Percentiles rank a stretch among this genome's conserved stretches.
Conservation (phyloP, 2,888 invertebrate species). For the Catonia carolina region DNA sequence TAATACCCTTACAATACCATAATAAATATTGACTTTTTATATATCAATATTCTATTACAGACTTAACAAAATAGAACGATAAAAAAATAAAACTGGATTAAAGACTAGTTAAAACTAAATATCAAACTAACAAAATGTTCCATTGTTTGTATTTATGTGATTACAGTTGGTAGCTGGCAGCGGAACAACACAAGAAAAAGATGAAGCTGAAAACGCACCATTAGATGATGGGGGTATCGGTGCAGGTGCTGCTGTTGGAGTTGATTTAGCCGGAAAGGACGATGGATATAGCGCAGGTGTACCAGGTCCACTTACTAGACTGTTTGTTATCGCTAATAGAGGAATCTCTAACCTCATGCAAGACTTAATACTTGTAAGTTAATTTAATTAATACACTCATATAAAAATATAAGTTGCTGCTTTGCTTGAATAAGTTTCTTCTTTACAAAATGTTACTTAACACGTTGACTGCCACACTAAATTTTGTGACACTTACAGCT, state of each 20-base stretch:
- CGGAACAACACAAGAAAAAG: constrained; percentile 57
- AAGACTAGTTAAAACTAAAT: too few relatives aligned
- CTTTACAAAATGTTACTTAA: constrained; percentile 10
- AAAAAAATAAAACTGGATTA: too few relatives aligned
- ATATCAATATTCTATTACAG: too few relatives aligned
- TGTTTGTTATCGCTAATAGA: constrained; percentile 80
- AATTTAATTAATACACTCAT: constrained; percentile 4
- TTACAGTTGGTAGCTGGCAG: constrained; percentile 72
- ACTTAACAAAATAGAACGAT: too few relatives aligned
- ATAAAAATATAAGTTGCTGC: neutral
- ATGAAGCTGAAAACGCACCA: constrained; percentile 45
- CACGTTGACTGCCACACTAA: too few relatives aligned
- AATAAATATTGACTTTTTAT: too few relatives aligned
- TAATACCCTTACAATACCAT: too few relatives aligned
- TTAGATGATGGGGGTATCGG: constrained; percentile 23
- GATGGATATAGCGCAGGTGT: constrained; percentile 70
- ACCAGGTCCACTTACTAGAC: constrained; percentile 78
- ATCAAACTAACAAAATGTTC: too few relatives aligned
- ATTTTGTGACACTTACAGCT: too few relatives aligned
- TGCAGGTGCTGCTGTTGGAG: constrained; percentile 44
- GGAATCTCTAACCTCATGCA: constrained; percentile 81
- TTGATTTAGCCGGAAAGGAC: constrained; percentile 40
- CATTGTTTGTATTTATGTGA: neutral
- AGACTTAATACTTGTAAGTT: constrained; percentile 74
- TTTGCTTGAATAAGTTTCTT: neutral